Percentiles rank a stretch among this genome's conserved stretches.
Conservation (phyloP, 2,113 vertebrate genomes). For the Phalacrocorax pelagicus region DNA sequence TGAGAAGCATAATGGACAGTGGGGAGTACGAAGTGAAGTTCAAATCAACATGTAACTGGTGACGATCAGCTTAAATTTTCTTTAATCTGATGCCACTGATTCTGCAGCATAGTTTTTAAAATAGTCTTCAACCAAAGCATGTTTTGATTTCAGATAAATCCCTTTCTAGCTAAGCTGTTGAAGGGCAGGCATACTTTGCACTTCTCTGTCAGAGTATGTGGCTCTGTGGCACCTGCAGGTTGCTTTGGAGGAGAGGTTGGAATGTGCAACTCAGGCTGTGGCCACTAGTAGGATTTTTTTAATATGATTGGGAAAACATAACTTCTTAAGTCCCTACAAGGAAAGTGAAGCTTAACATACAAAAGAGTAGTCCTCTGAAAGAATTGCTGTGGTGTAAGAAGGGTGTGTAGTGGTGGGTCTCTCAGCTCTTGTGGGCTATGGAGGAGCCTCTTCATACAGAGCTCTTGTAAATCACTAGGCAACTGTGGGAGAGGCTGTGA, state of each 20-base stretch:
- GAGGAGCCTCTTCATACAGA: neutral
- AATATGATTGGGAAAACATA: neutral
- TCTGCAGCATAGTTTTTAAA: neutral
- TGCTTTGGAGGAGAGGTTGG: neutral
- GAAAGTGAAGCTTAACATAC: neutral
- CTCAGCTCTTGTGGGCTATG: neutral
- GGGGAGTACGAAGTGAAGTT: neutral
- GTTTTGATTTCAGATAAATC: neutral
- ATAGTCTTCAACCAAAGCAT: neutral
- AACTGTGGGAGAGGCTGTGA: neutral
- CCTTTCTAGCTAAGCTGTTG: neutral
- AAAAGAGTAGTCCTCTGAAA: neutral
- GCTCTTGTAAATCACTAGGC: neutral
- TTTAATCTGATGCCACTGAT: neutral
- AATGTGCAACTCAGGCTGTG: neutral
- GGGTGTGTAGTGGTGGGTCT: neutral
- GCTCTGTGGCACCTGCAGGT: neutral
- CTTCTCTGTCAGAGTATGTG: neutral
- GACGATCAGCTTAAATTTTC: neutral
- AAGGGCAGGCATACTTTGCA: neutral
- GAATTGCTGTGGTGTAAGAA: neutral
- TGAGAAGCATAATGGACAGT: neutral
- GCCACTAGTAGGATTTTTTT: neutral
- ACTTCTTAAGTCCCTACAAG: neutral
- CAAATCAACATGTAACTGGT: neutral